Evolutionary conservation across 2,797 vertebrate genomes (phyloP).

Genomic region (Rhadinocentrus ornatus): DNA sequence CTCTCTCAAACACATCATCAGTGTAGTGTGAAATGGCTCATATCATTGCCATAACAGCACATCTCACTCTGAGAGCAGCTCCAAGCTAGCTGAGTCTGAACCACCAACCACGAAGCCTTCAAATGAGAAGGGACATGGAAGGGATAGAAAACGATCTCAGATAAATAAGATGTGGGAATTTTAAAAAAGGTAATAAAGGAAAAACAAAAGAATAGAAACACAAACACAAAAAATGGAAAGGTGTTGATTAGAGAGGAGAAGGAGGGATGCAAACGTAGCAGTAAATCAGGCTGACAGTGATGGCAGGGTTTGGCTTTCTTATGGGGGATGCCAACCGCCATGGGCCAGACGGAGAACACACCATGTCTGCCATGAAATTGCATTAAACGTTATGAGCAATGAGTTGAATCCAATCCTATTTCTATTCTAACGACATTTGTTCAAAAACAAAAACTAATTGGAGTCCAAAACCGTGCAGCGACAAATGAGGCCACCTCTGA

Average conservation of each 20-base stretch:
- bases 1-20: conserved; percentile 64
- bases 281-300: conserved; percentile 53
- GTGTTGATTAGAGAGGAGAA: not conserved
- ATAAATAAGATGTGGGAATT: not conserved
- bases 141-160: not conserved
- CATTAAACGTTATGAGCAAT: conserved; percentile 48
- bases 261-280: conserved; percentile 3
- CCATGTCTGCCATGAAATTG: conserved; percentile 55
- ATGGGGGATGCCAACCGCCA: conserved; percentile 46
- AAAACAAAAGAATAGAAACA: not conserved
- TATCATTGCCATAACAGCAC: conserved; percentile 67
- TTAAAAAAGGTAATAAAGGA: not conserved
- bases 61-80: conserved; percentile 60
- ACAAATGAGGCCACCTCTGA: not conserved
- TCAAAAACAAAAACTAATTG: conserved; percentile 38
- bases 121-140: conserved; percentile 24
- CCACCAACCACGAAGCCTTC: conserved; percentile 46
- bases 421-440: conserved; percentile 21
- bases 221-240: not conserved
- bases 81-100: conserved; percentile 39
- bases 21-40: conserved; percentile 80
- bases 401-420: conserved; percentile 20
- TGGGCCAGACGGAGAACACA: conserved; percentile 43
- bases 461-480: conserved; percentile 8
- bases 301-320: conserved; percentile 35